Evolutionary conservation across 2,888 invertebrate genomes (phyloP).

Genomic region (Caenorhabditis parvicauda): DNA sequence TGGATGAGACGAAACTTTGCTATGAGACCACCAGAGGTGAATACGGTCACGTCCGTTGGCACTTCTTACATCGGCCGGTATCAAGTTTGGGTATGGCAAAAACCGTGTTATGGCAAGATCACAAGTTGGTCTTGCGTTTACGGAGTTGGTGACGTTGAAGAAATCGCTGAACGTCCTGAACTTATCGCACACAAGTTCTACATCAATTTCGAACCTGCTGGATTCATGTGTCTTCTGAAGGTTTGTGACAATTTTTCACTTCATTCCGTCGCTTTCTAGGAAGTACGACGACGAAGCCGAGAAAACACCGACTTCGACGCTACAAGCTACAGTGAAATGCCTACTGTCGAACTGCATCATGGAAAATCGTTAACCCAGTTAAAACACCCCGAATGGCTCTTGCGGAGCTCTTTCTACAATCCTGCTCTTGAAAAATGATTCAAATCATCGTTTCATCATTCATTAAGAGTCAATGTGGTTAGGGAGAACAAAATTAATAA

Average conservation of each 20-base stretch:
- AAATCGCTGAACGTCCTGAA: conserved; percentile 31
- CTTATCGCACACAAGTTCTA: conserved; percentile 42
- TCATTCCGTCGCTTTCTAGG: conserved; percentile 11
- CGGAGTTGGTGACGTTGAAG: conserved; percentile 35
- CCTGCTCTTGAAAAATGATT: no score
- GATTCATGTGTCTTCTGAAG: conserved; percentile 39
- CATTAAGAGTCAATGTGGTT: no score
- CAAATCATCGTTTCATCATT: no score
- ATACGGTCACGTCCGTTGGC: conserved; percentile 26
- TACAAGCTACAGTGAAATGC: conserved; percentile 37
- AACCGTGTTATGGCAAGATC: conserved; percentile 29
- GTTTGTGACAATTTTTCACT: conserved; percentile 4
- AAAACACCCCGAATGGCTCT: conserved; percentile 35
- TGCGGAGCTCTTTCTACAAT: conserved; percentile 31
- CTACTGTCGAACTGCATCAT: conserved; percentile 30
- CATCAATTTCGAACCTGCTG: conserved; percentile 36
- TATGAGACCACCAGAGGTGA: conserved; percentile 17
- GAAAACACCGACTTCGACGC: conserved; percentile 20
- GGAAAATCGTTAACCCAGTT: conserved; percentile 29
- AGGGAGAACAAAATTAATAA: no score
- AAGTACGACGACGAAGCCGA: conserved; percentile 15
- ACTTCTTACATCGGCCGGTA: conserved; percentile 35
- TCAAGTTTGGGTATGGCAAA: conserved; percentile 38
- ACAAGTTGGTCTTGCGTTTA: conserved; percentile 36
- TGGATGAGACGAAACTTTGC: conserved; percentile 29